These are phyloP conservation scores for Protobothrops flavoviridis DNA, from an alignment of 2,113 vertebrate genomes.

Conservation along the genomic window DNA sequence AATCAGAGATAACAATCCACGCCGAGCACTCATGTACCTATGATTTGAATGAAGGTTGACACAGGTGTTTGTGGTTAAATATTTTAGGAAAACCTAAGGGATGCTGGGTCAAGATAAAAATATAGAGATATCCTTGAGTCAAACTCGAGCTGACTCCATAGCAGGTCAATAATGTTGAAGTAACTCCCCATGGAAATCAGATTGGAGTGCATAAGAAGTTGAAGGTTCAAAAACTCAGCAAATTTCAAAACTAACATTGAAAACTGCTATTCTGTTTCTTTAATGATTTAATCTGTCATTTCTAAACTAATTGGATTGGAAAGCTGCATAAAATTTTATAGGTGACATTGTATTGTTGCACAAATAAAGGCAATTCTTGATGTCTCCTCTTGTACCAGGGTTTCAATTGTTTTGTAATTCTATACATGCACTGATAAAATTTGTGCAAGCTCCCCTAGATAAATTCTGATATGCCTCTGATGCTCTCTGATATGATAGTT, in stretches of 20 bases:
- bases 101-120: neutral
- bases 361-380: neutral
- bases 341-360: neutral
- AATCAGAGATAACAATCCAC: neutral
- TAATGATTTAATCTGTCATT: neutral
- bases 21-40: neutral
- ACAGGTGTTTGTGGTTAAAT: neutral
- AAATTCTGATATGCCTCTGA: neutral
- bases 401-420: neutral
- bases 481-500: neutral
- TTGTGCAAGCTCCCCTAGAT: neutral
- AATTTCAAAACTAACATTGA: neutral
- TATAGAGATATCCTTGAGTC: neutral
- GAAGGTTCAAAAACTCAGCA: neutral
- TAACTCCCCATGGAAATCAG: neutral
- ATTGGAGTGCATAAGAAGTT: neutral
- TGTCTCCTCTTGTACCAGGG: neutral
- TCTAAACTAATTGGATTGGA: too few species aligned
- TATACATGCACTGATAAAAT: neutral
- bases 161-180: neutral
- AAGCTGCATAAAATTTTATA: neutral
- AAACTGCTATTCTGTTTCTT: neutral
- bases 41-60: neutral
- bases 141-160: neutral
- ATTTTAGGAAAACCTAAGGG: neutral